Percentiles rank a stretch among this genome's conserved stretches.
Evolutionary conservation across 2,113 vertebrate genomes (phyloP).

Genomic region (Sylvietta virens): DNA sequence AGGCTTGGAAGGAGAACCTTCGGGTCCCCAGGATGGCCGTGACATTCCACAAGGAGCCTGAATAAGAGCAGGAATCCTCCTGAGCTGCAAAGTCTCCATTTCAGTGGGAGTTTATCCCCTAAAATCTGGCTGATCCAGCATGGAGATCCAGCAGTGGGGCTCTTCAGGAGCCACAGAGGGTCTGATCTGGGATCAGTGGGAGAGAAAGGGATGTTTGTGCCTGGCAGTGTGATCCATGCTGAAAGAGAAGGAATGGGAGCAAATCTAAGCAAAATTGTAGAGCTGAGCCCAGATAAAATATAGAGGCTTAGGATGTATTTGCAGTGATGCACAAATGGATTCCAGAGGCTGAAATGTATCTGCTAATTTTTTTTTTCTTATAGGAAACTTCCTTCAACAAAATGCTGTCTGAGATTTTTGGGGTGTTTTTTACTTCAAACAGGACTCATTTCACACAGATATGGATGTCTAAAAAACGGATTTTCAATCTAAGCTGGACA

Average conservation of each 20-base stretch:
- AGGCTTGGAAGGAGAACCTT: neutral
- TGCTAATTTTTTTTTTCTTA: neutral
- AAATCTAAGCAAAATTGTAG: neutral
- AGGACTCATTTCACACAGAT: neutral
- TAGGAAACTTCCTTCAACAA: neutral
- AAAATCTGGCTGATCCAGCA: neutral
- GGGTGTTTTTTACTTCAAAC: neutral
- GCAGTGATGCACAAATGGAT: neutral
- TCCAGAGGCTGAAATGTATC: neutral
- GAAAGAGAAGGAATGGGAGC: neutral
- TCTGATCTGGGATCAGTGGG: neutral
- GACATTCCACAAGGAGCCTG: neutral
- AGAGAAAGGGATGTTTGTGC: neutral
- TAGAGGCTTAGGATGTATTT: neutral
- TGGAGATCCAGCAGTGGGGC: neutral
- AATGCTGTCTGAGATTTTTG: neutral
- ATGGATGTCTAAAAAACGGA: neutral
- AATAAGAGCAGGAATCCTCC: neutral
- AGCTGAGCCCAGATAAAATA: neutral
- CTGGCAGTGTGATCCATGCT: neutral
- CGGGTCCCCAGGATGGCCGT: no score
- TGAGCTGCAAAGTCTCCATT: neutral
- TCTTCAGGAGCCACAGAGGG: neutral
- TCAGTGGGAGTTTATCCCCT: neutral
- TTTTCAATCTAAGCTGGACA: neutral